phyloP scores from a whole-genome alignment of 2,113 vertebrate species.

The Zeus faber region DNA sequence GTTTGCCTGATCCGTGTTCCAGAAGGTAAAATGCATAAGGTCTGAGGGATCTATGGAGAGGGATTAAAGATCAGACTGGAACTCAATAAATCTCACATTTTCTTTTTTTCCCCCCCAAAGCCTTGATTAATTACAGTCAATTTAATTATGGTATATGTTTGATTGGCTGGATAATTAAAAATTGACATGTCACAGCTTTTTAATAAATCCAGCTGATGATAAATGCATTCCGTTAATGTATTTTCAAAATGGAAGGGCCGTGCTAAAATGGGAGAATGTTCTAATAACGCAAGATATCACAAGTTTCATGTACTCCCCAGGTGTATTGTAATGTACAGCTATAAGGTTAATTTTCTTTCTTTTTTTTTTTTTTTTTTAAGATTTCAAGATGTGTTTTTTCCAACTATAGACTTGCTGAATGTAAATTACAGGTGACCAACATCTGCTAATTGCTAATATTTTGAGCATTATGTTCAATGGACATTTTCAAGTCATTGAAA shows the following conservation, averaged over 20 bases:
- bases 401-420: conserved; percentile 11
- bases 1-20: conserved; percentile 71
- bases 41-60: conserved; percentile 25
- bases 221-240: no score
- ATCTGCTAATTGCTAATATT: no score
- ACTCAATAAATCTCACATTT: no score
- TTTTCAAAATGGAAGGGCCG: not conserved
- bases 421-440: conserved; percentile 15
- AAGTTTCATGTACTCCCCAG: conserved; percentile 13
- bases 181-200: not conserved
- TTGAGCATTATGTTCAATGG: not conserved
- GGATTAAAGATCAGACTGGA: no score
- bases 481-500: conserved; percentile 12
- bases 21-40: conserved; percentile 19
- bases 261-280: conserved; percentile 16
- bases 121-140: not conserved
- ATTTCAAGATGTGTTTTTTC: no score
- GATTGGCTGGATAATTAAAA: not conserved
- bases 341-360: conserved; percentile 4
- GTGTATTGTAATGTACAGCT: conserved; percentile 18
- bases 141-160: not conserved
- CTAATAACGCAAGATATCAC: conserved; percentile 16
- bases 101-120: no score
- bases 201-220: not conserved
- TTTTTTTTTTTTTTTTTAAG: no score